Percentiles rank a stretch among this genome's conserved stretches.
These are phyloP conservation scores for Galagoides demidoff DNA, from an alignment of 2,797 vertebrate genomes.

Conservation along the genomic window DNA sequence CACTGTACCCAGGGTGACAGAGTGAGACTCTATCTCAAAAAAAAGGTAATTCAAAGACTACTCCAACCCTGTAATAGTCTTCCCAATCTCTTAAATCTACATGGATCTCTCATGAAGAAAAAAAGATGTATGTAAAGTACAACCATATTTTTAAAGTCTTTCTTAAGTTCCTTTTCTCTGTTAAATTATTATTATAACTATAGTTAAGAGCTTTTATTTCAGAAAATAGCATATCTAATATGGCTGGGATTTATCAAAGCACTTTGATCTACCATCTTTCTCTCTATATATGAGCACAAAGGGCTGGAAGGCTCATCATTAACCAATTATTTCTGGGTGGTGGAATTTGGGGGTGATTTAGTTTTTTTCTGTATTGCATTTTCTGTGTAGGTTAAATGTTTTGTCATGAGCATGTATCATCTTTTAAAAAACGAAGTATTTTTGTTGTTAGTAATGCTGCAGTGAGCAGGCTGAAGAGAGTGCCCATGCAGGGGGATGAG, in stretches of 20 bases:
- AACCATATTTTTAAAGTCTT: neutral
- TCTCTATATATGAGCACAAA: neutral
- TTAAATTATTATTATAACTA: neutral
- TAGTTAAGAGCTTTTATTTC: neutral
- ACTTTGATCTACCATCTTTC: neutral
- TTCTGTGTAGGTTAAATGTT: neutral
- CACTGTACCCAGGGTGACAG: no score
- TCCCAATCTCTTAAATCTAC: neutral
- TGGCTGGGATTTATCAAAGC: neutral
- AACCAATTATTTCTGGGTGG: neutral
- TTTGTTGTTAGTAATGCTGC: neutral
- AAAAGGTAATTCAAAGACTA: neutral
- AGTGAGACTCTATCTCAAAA: no score
- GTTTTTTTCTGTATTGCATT: neutral
- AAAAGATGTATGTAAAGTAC: neutral
- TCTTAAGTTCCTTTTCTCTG: neutral
- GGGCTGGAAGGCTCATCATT: neutral
- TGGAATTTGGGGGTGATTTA: neutral
- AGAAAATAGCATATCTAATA: neutral
- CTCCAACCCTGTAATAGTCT: neutral
- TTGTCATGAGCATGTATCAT: neutral
- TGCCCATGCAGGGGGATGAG: neutral
- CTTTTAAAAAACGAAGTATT: neutral
- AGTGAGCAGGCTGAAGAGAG: neutral
- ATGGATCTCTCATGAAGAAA: neutral